Conservation (phyloP, 2,888 invertebrate species). For the Caenorhabditis macrosperma region DNA sequence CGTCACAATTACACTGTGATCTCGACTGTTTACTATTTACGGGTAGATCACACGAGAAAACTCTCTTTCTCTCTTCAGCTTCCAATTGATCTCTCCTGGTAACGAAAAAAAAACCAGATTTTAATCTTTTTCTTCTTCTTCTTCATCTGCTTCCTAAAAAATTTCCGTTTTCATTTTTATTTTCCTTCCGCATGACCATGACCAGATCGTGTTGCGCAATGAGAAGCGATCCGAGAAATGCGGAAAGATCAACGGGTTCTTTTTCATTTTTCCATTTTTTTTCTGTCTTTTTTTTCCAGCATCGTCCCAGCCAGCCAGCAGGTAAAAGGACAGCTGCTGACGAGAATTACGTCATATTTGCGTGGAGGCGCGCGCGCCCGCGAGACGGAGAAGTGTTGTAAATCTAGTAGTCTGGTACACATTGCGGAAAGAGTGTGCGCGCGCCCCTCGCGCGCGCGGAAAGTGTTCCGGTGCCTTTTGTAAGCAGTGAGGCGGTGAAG, state of each 20-base stretch:
- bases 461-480: slow-evolving; percentile 18
- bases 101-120: neutral
- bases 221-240: neutral
- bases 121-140: neutral
- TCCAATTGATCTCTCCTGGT: too few species aligned
- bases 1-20: too few species aligned
- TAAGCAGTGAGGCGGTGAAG: neutral
- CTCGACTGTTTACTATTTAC: too few species aligned
- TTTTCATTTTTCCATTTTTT: too few species aligned
- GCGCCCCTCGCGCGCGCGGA: too few species aligned
- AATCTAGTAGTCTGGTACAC: slow-evolving; percentile 52
- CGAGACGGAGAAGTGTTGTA: slow-evolving; percentile 31
- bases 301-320: too few species aligned
- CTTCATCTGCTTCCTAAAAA: neutral
- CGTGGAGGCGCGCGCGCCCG: slow-evolving; percentile 2
- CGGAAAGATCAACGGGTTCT: neutral
- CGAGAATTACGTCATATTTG: slow-evolving; percentile 47
- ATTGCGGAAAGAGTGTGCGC: slow-evolving; percentile 14
- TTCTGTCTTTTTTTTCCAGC: too few species aligned
- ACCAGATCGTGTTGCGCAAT: neutral
- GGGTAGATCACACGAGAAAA: too few species aligned
- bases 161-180: neutral
- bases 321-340: neutral
- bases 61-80: neutral
- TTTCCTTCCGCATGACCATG: too few species aligned